Evolutionary conservation across 2,113 vertebrate genomes (phyloP), one percentile per base, ranked within the genome.

Genomic region (Corydoras sp.): DNA sequence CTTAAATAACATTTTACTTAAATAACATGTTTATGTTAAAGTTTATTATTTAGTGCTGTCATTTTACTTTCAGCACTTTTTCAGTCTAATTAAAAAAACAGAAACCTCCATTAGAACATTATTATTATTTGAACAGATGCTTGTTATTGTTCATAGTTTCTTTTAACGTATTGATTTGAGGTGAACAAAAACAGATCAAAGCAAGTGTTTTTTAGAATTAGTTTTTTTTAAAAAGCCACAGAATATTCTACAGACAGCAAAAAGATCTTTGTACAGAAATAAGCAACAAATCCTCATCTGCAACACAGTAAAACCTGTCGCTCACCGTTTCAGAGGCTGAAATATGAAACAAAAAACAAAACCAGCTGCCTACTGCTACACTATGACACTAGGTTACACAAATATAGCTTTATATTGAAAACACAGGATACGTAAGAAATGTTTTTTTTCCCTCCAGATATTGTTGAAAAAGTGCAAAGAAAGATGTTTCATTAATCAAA

Each of bases 201-300:
- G 88, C 91, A 88, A 74, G 90, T 90, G 18, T 90, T 88, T 87
- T 67, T 76, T 58, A 63, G 55, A 66, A 71, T 69, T 77, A 86
- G 91, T 86, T 88, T 88, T 89, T 80, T 79, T 78, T 83, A 81
- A 95, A 93, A 95, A 96, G 91, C 91, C 93, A 96, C 91, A 90
- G 90, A 92, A 83, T 89, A 90, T 90, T 93, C 95, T 97, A 93
- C 93, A 94, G 89, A 92, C 94, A 93, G 90, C 90, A 90, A 94
- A 91, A 88, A 85, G 86, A 86, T 88, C 83, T 91, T 90, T 90
- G 89, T 95, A 97, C 95, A 98, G 90, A 91, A 90, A 91, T 88
- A 89, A 89, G 85, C 91, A 91, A 95, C 89, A 91, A 91, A 85
- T 84, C 90, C 88, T 91, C 88, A 74, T 82, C 77, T 76, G 86